Base-by-base conservation (phyloP, 2,888 invertebrate species). In the Nysson spinosus region DNA sequence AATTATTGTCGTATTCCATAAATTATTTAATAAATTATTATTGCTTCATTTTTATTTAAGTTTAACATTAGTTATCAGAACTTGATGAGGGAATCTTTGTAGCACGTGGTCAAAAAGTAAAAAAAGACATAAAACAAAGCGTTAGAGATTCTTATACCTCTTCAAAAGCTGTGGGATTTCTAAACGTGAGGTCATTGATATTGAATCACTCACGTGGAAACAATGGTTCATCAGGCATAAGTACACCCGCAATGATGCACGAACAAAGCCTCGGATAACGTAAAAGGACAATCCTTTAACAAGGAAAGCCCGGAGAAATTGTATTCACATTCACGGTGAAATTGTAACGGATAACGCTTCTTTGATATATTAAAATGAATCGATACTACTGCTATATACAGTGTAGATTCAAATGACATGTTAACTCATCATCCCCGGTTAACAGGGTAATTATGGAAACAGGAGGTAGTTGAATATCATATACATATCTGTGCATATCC, bases 201-300 rank as follows among this genome's bases (percentile, higher is more conserved):
- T 54, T 28, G 20, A 17, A 12, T 46, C 28, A 7, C 28, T 30
- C 7, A 28, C n/a, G 19, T 17, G 24, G 24, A 24, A 7, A 24
- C 40, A 11, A 14, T 26, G 42, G 24, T 42, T 42, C 42, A 14
- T 42, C 42, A 26, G 14, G 42, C 42, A 19, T 26, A 42, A 42
- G 26, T 42, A 16, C 26, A 11, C 26, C 24, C 26, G 26, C 42
- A 42, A 42, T 42, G 14, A 12, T 39, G 20, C 39, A 19, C 20
- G 39, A 39, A 20, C 39, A 39, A 39, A 50, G 50, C 60, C 54
- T 60, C 56, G 64, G 63, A 39, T 40, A 56, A 37, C 55, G 63
- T 65, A 71, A 74, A 72, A 69, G 65, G 61, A 51, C 49, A 42
- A 6, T 46, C 56, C 19, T n/a, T 12, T 3, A 14, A 34, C 12